These are phyloP conservation scores for Hofmannophila pseudospretella DNA, from an alignment of 2,888 invertebrate species.

Conservation along the genomic window DNA sequence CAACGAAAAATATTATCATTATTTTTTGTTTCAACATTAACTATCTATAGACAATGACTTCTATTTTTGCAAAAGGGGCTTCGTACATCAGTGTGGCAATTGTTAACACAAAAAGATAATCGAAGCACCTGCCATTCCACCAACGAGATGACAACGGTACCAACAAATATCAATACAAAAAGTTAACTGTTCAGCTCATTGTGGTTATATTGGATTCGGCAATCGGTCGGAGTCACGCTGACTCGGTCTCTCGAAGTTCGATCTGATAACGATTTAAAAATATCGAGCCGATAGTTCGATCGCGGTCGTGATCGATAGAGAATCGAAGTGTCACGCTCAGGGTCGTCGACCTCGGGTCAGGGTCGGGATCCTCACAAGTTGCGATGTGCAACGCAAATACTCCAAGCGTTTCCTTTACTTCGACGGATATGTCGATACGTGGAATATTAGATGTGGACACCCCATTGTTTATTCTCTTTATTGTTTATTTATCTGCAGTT, in stretches of 20 bases:
- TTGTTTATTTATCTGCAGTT: conserved; percentile 10
- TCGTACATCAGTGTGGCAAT: not conserved
- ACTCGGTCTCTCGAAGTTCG: conserved; percentile 30
- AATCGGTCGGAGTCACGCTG: conserved; percentile 55
- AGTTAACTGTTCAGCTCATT: conserved; percentile 56
- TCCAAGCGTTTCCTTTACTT: conserved; percentile 38
- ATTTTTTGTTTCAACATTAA: conserved; percentile 9
- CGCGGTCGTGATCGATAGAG: conserved; percentile 74
- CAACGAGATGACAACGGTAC: conserved; percentile 53
- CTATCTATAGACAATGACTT: conserved; percentile 2
- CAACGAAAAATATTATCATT: conserved; percentile 9
- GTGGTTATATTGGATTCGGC: conserved; percentile 53
- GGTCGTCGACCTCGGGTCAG: conserved; percentile 69
- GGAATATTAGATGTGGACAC: conserved; percentile 61
- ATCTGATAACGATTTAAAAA: conserved; percentile 66
- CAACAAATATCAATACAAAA: conserved; percentile 51
- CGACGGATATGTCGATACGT: conserved; percentile 62
- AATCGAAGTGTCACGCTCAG: conserved; percentile 75
- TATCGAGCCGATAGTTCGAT: conserved; percentile 60
- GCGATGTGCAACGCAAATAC: conserved; percentile 65
- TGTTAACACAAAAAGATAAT: not conserved
- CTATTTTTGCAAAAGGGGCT: not conserved
- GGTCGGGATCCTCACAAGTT: conserved; percentile 58
- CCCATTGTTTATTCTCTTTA: conserved; percentile 62
- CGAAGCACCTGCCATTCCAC: conserved; percentile 50